Percentiles rank a stretch among this genome's conserved stretches.
Evolutionary conservation across 1,140 invertebrate genomes (phyloP).

Genomic region (Geopemphigus sp.): DNA sequence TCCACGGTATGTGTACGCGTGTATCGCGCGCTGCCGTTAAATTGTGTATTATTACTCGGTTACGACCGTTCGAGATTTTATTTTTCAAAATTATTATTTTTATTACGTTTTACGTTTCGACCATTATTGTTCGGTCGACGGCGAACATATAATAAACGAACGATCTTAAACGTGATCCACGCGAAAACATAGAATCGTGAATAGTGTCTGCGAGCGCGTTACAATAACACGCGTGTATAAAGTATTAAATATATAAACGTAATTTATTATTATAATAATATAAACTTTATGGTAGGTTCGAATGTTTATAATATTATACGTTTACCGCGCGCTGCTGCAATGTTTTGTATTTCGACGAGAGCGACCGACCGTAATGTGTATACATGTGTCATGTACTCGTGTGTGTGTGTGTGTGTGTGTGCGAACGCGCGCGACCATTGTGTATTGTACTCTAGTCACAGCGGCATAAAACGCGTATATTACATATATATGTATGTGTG

Average conservation of each 20-base stretch:
- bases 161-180: constrained; percentile 6
- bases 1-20: too few species aligned
- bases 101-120: neutral
- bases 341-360: neutral
- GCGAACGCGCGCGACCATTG: neutral
- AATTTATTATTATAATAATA: neutral
- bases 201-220: neutral
- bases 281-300: neutral
- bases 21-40: too few species aligned
- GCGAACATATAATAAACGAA: neutral
- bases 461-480: neutral
- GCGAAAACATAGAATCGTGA: constrained; percentile 4
- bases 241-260: neutral
- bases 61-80: neutral
- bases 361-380: neutral
- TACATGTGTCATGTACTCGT: neutral
- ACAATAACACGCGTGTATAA: neutral
- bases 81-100: neutral
- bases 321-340: too few species aligned
- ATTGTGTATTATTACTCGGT: too few species aligned
- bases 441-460: too few species aligned
- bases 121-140: neutral
- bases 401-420: neutral
- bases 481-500: too few species aligned
- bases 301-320: neutral